A percentile compares a stretch with the other conserved stretches of the same genome.
These are phyloP conservation scores for Exephanes ischioxanthus DNA, from an alignment of 2,888 invertebrate genomes.

Conservation along the genomic window DNA sequence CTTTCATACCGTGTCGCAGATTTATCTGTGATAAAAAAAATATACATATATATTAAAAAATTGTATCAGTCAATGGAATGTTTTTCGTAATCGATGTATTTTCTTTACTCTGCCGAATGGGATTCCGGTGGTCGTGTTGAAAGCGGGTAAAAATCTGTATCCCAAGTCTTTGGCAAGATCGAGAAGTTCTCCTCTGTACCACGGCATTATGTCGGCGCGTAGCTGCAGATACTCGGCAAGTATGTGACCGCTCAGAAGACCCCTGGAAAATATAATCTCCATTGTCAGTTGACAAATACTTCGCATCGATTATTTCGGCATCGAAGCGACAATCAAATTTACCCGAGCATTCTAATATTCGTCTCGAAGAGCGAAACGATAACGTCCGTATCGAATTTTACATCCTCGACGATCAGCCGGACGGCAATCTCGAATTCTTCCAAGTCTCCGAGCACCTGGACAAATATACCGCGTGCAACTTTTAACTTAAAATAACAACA, in stretches of 20 bases:
- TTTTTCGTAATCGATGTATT: not conserved
- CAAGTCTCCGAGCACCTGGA: slow-evolving; percentile 93
- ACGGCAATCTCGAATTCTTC: slow-evolving; percentile 97
- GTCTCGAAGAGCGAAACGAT: slow-evolving; percentile 99
- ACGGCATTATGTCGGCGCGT: slow-evolving; percentile 90
- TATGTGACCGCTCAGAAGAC: slow-evolving; percentile 96
- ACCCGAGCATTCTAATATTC: slow-evolving; percentile 99
- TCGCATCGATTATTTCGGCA: slow-evolving; percentile 8
- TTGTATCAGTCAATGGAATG: slow-evolving; percentile 14
- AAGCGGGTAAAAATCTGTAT: slow-evolving; percentile 96
- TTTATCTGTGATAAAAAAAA: slow-evolving; percentile 88
- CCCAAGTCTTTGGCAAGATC: slow-evolving; percentile 97
- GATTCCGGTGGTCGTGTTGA: slow-evolving; percentile 98
- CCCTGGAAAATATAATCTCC: slow-evolving; percentile 86
- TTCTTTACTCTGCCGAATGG: slow-evolving; percentile 95
- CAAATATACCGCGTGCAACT: not conserved
- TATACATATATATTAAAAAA: not conserved
- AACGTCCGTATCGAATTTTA: slow-evolving; percentile 96
- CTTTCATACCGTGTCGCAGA: slow-evolving; percentile 93
- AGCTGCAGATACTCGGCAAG: slow-evolving; percentile 93
- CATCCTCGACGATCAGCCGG: slow-evolving; percentile 93
- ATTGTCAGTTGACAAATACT: not conserved
- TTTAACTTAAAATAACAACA: too few species aligned
- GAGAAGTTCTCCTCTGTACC: slow-evolving; percentile 96
- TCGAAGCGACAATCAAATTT: slow-evolving; percentile 79